Conservation (phyloP, 1,140 invertebrate species). For the Berghia stephanieae region DNA sequence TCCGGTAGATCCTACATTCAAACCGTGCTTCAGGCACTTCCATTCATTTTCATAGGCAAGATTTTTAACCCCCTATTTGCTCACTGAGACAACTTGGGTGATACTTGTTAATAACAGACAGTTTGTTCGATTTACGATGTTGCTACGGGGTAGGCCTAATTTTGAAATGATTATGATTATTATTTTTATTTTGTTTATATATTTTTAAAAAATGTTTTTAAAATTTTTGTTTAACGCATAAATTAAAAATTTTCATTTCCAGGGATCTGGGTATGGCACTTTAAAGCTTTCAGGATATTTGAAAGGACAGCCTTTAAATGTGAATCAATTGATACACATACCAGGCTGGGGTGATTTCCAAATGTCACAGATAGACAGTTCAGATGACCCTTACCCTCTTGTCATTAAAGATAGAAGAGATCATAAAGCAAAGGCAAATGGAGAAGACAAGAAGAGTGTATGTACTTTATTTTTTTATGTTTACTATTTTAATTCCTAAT, state of each 20-base stretch:
- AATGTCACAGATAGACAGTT: slow-evolving; percentile 81
- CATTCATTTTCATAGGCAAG: too few species aligned
- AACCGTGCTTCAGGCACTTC: too few species aligned
- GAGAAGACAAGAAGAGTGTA: slow-evolving; percentile 11
- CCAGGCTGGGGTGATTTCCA: slow-evolving; percentile 92
- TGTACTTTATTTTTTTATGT: background rate
- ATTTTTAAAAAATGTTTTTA: background rate
- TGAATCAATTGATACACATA: slow-evolving; percentile 89
- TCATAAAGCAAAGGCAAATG: slow-evolving; percentile 33
- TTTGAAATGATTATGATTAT: background rate
- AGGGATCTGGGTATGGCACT: slow-evolving; percentile 70
- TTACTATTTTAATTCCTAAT: background rate
- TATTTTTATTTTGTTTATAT: background rate
- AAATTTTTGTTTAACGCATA: background rate
- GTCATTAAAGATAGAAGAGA: slow-evolving; percentile 38
- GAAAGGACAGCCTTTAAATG: slow-evolving; percentile 79
- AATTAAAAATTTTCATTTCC: background rate
- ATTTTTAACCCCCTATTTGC: too few species aligned
- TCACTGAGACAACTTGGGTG: too few species aligned
- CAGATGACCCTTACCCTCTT: slow-evolving; percentile 80
- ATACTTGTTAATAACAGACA: too few species aligned
- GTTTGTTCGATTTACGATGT: too few species aligned
- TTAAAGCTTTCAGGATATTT: slow-evolving; percentile 88
- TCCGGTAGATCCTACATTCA: too few species aligned
- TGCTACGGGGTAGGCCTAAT: too few species aligned